These are phyloP conservation scores for Haemorhous mexicanus DNA, from an alignment of 2,113 vertebrate genomes.

Conservation along the genomic window DNA sequence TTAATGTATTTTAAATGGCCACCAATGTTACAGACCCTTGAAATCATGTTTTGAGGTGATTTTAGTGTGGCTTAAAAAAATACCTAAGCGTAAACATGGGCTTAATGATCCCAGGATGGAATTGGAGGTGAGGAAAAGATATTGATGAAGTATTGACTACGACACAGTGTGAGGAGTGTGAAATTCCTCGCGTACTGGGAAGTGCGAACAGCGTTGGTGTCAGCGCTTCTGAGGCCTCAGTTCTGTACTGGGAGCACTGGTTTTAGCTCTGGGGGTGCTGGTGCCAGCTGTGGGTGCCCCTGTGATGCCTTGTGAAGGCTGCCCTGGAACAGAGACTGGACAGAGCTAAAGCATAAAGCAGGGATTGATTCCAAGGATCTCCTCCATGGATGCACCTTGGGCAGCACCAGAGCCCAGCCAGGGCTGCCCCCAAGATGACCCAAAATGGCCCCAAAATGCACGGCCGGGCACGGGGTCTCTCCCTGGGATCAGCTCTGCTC, in stretches of 20 bases:
- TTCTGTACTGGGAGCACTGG: not conserved
- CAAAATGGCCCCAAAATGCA: not conserved
- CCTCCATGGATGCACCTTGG: not conserved
- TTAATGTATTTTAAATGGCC: not conserved
- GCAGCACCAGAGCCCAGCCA: not conserved
- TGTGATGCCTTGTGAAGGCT: not conserved
- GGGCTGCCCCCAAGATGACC: not conserved
- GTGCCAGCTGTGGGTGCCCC: not conserved
- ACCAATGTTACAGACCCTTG: not conserved
- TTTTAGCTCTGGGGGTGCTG: not conserved
- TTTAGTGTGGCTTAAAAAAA: not conserved
- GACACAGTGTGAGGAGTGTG: accelerated
- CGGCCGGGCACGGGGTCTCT: too few species aligned
- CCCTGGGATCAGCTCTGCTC: too few species aligned
- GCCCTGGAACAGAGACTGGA: accelerated
- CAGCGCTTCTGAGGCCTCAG: accelerated
- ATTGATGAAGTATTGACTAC: not conserved
- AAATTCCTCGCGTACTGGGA: not conserved
- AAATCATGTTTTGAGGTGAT: not conserved
- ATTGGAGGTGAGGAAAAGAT: not conserved
- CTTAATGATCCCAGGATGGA: not conserved
- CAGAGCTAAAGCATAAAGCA: not conserved
- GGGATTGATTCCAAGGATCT: not conserved
- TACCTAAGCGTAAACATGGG: accelerated
- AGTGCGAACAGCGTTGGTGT: accelerated